A percentile compares a stretch with the other conserved stretches of the same genome.
Evolutionary conservation across 2,888 invertebrate genomes (phyloP).

Genomic region (Stegophylla sp.): DNA sequence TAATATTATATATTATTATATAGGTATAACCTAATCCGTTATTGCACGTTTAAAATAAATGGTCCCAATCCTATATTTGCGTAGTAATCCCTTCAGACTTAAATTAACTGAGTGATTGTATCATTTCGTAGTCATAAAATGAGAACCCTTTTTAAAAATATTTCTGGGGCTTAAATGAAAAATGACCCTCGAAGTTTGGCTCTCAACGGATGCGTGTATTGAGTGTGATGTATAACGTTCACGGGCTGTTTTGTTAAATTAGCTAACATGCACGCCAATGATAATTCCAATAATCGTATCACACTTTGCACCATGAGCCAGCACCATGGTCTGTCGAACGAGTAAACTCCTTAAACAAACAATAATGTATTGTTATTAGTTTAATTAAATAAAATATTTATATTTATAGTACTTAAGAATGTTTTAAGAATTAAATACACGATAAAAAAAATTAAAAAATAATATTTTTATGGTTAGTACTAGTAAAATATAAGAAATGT

Average conservation of each 20-base stretch:
- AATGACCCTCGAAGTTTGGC: slow-evolving; percentile 60
- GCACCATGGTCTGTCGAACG: slow-evolving; percentile 66
- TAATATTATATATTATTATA: slow-evolving; percentile 13
- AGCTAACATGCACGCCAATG: slow-evolving; percentile 68
- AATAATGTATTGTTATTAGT: neutral
- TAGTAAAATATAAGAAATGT: too few species aligned
- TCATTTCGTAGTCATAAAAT: slow-evolving; percentile 36
- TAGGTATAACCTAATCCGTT: slow-evolving; percentile 21
- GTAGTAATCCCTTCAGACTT: slow-evolving; percentile 55
- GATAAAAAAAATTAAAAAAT: too few species aligned
- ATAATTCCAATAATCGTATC: slow-evolving; percentile 66
- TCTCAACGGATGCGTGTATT: slow-evolving; percentile 49
- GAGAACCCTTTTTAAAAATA: slow-evolving; percentile 44
- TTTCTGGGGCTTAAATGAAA: slow-evolving; percentile 52
- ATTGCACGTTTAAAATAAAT: slow-evolving; percentile 51
- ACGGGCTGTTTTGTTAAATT: slow-evolving; percentile 69
- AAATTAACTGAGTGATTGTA: slow-evolving; percentile 58
- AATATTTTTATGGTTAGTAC: too few species aligned
- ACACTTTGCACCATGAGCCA: slow-evolving; percentile 70
- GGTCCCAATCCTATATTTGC: slow-evolving; percentile 54
- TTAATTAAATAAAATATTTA: neutral
- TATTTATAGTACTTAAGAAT: too few species aligned
- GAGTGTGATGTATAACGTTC: slow-evolving; percentile 64
- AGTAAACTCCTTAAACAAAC: slow-evolving; percentile 43
- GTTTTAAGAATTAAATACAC: too few species aligned